Conservation (phyloP, 2,797 vertebrate species). For the Chromis chromis region DNA sequence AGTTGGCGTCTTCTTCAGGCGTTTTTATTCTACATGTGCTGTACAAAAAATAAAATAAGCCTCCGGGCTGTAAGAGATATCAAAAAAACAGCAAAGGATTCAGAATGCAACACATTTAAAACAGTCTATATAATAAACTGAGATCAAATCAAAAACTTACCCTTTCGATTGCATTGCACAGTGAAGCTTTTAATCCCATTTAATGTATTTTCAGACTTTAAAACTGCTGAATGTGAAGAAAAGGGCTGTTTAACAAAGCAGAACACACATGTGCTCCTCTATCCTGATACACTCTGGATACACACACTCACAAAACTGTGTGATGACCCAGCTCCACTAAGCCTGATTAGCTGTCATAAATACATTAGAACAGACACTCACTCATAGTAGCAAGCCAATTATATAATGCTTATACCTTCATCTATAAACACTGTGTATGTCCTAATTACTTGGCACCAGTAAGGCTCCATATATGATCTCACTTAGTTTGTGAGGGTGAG, state of each 20-base stretch:
- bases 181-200: constrained; percentile 56
- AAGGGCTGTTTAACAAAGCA: neutral
- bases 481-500: neutral
- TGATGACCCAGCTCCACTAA: constrained; percentile 82
- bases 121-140: neutral
- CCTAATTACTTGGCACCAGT: constrained; percentile 31
- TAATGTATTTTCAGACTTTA: constrained; percentile 31
- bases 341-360: constrained; percentile 86
- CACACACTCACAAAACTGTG: constrained; percentile 35
- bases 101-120: neutral
- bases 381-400: constrained; percentile 75
- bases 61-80: neutral
- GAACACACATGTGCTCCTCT: constrained; percentile 32
- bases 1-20: neutral
- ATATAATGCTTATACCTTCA: constrained; percentile 70
- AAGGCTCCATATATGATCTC: constrained; percentile 12
- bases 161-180: constrained; percentile 38
- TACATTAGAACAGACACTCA: constrained; percentile 73
- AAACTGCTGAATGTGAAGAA: constrained; percentile 4
- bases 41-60: neutral
- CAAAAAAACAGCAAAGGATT: neutral
- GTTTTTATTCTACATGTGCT: neutral
- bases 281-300: constrained; percentile 23
- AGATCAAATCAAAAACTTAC: constrained; percentile 46
- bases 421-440: constrained; percentile 34